Conservation (phyloP, 2,113 vertebrate genomes). For the Neodontobutis hainanensis region DNA sequence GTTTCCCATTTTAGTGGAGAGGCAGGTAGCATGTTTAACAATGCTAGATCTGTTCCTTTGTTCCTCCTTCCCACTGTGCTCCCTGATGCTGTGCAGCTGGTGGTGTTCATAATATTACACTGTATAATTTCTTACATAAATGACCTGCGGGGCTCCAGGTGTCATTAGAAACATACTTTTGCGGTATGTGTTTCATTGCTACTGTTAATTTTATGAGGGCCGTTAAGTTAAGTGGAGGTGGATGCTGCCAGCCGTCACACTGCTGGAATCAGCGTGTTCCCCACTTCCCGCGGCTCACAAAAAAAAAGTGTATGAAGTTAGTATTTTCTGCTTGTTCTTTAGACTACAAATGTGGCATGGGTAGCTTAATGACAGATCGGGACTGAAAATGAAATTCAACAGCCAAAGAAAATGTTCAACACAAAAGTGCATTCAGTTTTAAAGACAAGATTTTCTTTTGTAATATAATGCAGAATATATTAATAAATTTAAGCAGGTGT, state of each 20-base stretch:
- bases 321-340: slow-evolving; percentile 11
- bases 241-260: slow-evolving; percentile 67
- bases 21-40: neutral
- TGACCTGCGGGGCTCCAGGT: slow-evolving; percentile 74
- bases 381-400: no score
- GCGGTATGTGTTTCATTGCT: slow-evolving; percentile 75
- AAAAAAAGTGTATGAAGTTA: slow-evolving; percentile 27
- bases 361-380: neutral
- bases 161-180: slow-evolving; percentile 79
- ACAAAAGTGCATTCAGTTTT: no score
- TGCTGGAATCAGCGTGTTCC: slow-evolving; percentile 69
- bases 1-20: neutral
- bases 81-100: slow-evolving; percentile 24
- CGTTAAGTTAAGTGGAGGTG: slow-evolving; percentile 75
- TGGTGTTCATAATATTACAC: slow-evolving; percentile 74
- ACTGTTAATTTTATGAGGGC: slow-evolving; percentile 77
- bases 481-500: no score
- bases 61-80: neutral
- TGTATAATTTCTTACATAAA: slow-evolving; percentile 71
- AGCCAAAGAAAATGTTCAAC: no score
- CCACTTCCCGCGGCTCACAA: neutral
- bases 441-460: no score
- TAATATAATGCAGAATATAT: no score
- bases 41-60: no score
- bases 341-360: neutral